Percentiles rank a stretch among this genome's conserved stretches.
Evolutionary conservation across 2,888 invertebrate genomes (phyloP).

Genomic region (Ochlodes sylvanus): DNA sequence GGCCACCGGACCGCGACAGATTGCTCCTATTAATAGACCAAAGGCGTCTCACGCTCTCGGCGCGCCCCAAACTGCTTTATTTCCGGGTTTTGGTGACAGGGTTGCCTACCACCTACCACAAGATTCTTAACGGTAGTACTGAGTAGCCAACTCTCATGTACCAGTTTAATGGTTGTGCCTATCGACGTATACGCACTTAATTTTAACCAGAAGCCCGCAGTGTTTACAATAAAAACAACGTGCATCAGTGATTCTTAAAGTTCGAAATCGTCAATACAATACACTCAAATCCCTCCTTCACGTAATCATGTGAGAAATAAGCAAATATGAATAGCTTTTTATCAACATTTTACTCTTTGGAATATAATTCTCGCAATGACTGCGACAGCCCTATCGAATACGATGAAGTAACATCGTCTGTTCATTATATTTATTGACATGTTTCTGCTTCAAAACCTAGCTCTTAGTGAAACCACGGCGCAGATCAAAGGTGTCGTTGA

Average conservation of each 20-base stretch:
- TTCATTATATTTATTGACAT: constrained; percentile 12
- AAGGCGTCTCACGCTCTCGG: constrained; percentile 21
- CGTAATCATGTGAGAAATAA: too few species aligned
- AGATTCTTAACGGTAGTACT: too few species aligned
- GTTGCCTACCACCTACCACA: neutral
- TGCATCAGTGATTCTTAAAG: too few species aligned
- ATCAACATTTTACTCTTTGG: too few species aligned
- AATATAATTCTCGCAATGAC: neutral
- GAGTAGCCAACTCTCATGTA: too few species aligned
- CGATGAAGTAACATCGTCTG: constrained; percentile 5
- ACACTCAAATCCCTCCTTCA: too few species aligned
- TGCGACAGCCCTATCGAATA: neutral
- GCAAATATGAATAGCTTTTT: too few species aligned
- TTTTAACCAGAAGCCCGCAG: too few species aligned
- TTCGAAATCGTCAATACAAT: too few species aligned
- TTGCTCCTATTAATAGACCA: constrained; percentile 33
- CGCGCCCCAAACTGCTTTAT: constrained; percentile 11
- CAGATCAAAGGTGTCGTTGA: constrained; percentile 15
- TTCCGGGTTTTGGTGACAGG: constrained; percentile 19
- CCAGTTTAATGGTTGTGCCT: too few species aligned
- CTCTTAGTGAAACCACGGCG: neutral
- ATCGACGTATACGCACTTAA: too few species aligned
- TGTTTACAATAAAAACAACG: too few species aligned
- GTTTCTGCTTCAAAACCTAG: constrained; percentile 4
- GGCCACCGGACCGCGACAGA: constrained; percentile 17